phyloP scores from a whole-genome alignment of 2,797 vertebrate species.

The Tamandua tetradactyla region DNA sequence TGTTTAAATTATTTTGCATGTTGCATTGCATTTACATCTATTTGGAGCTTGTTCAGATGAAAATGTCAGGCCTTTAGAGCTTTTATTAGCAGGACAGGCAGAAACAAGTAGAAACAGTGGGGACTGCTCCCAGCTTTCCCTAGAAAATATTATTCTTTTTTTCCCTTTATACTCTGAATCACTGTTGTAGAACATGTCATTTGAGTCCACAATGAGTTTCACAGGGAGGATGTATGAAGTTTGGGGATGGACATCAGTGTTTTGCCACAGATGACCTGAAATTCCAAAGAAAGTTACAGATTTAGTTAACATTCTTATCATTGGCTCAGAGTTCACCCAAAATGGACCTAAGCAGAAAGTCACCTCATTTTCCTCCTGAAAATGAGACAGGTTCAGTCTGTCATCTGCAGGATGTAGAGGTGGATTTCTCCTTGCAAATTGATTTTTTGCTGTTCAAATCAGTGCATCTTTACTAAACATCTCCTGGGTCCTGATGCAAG shows the following conservation, averaged over 20 bases:
- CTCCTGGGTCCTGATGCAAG: too few relatives aligned
- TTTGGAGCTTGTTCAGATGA: not conserved
- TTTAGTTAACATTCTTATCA: not conserved
- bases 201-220: rapidly evolving
- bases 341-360: not conserved
- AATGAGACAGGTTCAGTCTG: too few relatives aligned
- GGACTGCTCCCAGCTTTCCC: not conserved
- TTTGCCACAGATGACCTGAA: too few relatives aligned
- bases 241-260: too few relatives aligned
- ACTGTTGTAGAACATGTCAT: rapidly evolving
- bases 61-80: not conserved
- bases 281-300: too few relatives aligned
- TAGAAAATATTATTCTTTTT: not conserved
- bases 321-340: not conserved
- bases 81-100: not conserved
- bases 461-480: rapidly evolving
- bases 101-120: not conserved
- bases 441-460: not conserved
- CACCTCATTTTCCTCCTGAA: not conserved
- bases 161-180: not conserved
- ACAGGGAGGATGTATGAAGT: rapidly evolving
- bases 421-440: not conserved
- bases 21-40: rapidly evolving
- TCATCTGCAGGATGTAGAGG: not conserved
- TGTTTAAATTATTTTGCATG: not conserved